Evolutionary conservation across 1,140 invertebrate species (phyloP), one percentile per base, ranked within the genome.

Genomic region (Druon quercuslanigerum): DNA sequence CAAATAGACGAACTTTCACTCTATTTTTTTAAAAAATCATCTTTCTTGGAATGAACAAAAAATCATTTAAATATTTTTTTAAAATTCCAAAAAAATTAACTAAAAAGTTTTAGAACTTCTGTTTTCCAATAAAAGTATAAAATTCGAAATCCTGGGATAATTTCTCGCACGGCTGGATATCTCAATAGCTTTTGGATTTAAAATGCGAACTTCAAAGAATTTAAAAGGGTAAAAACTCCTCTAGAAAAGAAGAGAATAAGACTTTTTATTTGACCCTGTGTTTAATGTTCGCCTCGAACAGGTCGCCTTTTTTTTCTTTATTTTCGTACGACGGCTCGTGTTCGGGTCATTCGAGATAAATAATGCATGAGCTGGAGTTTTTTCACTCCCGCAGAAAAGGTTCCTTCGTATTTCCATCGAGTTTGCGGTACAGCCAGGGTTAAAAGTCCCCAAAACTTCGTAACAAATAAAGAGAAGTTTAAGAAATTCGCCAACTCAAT

Each of bases 291-390:
- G 9, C 20, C 57, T 40, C 33, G 57, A 57, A 57, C 57, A 40
- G 16, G 57, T 33, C 20, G 11, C 57, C 14, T 66, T 66, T 66
- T n/a, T 25, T 66, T 25, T 66, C 57, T 40, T 66, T 40, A 14
- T 33, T 66, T 40, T 16, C 14, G 57, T 66, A 40, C 25, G 20
- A 33, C 57, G 25, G 57, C 57, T 66, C 57, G 57, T 66, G 57
- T 66, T 66, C 57, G 57, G 57, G 57, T 66, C 57, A 66, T 66
- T 66, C 25, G 20, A 5, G 57, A 66, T 66, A 66, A 66, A 66
- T 66, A 66, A 66, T 66, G 57, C 57, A 66, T 66, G 57, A 66
- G 57, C 57, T 40, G 20, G 57, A 66, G 57, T 33, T 66, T 66
- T 66, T 66, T 56, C 19, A 9, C 8, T 17, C 52, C n/a, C n/a